Evolutionary conservation across 2,113 vertebrate species (phyloP), one percentile per base, ranked within the genome.

Genomic region (Galbula dea): DNA sequence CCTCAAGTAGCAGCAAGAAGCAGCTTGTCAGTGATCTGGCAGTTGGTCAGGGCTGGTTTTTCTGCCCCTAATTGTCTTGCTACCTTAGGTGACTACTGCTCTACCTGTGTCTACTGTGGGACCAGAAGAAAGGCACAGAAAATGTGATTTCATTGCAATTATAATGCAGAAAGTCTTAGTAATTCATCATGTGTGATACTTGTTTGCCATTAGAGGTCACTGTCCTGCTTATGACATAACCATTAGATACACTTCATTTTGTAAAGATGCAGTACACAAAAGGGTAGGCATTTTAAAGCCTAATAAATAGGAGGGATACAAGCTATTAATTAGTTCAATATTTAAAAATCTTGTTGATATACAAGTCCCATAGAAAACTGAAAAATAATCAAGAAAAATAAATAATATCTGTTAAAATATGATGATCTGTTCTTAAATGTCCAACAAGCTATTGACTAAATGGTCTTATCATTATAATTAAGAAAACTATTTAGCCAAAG

Each of bases 201-300:
- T 55, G 3, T 55, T 88, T 93, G 34, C 89, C 94, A 63, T 90
- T 81, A 95, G 94, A 95, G 91, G 93, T 93, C 93, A 90, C 93
- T 92, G 94, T 90, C 89, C 83, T 78, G 93, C 91, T 78, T 71
- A 4, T 49, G 76, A 88, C 86, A 34, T 49, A 39, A 54, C 32
- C 48, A 20, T 52, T 2, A 58, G 72, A 76, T 58, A 4, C 37
- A 6, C 9, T n/a, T 57, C 59, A 4, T 27, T 34, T 7, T 24
- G 45, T 1, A 1, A 37, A 58, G 59, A 32, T 63, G 29, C 4
- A 29, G 30, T 32, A 24, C 57, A 30, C 37, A 26, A 62, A 11
- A 0, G 15, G 37, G 12, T 9, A 66, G 27, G 37, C 17, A 9
- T 77, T 39, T 77, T 66, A 88, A 59, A 63, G 48, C 24, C 30